phyloP scores from a whole-genome alignment of 2,888 invertebrate genomes.

The Julus scandinavius region DNA sequence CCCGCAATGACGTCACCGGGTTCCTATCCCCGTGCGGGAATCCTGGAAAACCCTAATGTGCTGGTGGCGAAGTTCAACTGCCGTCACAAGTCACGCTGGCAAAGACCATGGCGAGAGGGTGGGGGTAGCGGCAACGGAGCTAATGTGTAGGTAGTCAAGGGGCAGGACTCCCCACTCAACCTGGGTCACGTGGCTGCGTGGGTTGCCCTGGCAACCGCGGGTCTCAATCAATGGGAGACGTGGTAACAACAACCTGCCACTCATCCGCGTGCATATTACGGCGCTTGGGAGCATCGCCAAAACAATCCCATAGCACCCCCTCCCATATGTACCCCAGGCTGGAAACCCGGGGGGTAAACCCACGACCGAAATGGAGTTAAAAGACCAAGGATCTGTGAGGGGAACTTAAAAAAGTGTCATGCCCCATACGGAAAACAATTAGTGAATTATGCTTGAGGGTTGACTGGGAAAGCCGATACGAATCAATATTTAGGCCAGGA shows the following conservation, averaged over 20 bases:
- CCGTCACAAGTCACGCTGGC: neutral
- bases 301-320: neutral
- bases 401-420: neutral
- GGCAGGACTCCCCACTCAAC: conserved; percentile 33
- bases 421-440: conserved; percentile 20
- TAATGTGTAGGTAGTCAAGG: conserved; percentile 13
- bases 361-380: neutral
- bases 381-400: neutral
- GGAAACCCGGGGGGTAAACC: neutral
- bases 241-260: conserved; percentile 33
- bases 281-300: conserved; percentile 19
- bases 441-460: neutral
- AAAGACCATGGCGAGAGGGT: neutral
- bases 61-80: neutral
- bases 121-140: conserved; percentile 19
- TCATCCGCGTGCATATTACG: conserved; percentile 20
- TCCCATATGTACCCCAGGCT: neutral
- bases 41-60: neutral
- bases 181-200: conserved; percentile 12
- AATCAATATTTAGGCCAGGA: neutral
- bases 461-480: conserved; percentile 5
- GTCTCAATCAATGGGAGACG: conserved; percentile 33
- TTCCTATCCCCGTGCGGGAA: neutral
- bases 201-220: neutral
- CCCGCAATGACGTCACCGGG: neutral